Conservation (phyloP, 2,888 invertebrate species). For the Notodonta dromedarius region DNA sequence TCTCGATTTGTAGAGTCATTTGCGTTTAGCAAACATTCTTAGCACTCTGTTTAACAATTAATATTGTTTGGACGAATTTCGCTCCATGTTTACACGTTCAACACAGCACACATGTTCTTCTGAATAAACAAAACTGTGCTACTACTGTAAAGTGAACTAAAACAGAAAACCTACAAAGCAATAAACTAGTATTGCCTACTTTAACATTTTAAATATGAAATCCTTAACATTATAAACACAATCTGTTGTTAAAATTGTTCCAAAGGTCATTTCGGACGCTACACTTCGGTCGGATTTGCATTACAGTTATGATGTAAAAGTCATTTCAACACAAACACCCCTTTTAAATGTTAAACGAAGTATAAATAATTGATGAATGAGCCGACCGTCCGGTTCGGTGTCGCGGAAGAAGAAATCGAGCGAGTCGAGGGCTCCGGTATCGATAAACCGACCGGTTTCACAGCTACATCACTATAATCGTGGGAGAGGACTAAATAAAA, state of each 20-base stretch:
- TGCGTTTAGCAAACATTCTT: slow-evolving; percentile 44
- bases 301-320: slow-evolving; percentile 55
- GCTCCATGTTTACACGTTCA: slow-evolving; percentile 21
- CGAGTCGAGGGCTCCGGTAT: slow-evolving; percentile 58
- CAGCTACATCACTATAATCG: slow-evolving; percentile 53
- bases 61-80: slow-evolving; percentile 28
- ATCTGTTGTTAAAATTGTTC: too few relatives aligned
- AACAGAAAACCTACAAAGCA: neutral
- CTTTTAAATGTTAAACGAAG: slow-evolving; percentile 59
- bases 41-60: slow-evolving; percentile 40
- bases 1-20: slow-evolving; percentile 36
- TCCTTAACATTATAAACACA: neutral
- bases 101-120: neutral
- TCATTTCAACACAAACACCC: slow-evolving; percentile 42
- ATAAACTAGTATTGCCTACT: neutral
- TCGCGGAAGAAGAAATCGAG: slow-evolving; percentile 70
- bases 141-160: neutral
- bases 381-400: slow-evolving; percentile 49
- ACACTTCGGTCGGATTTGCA: slow-evolving; percentile 38
- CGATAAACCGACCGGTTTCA: slow-evolving; percentile 60
- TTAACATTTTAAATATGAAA: neutral
- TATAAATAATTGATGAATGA: slow-evolving; percentile 71
- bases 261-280: slow-evolving; percentile 38
- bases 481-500: slow-evolving; percentile 61
- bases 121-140: neutral